These are phyloP conservation scores for Oscheius sp. DNA, from an alignment of 2,888 invertebrate genomes.

Conservation along the genomic window DNA sequence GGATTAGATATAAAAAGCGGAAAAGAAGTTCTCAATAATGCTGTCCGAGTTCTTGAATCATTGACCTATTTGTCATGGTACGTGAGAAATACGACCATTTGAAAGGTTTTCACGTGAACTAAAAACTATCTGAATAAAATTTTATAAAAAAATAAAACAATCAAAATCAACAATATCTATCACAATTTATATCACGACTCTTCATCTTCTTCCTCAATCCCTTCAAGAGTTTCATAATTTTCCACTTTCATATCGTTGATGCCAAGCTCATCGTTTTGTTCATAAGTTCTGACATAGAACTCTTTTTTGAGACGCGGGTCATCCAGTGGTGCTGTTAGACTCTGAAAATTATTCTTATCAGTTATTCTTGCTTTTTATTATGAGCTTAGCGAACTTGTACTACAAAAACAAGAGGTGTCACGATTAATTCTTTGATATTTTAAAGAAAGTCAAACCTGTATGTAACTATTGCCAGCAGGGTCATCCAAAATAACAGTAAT, in stretches of 20 bases:
- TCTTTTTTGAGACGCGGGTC: conserved; percentile 78
- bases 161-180: conserved; percentile 5
- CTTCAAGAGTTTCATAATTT: conserved; percentile 75
- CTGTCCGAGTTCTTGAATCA: no score
- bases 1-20: no score
- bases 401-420: neutral
- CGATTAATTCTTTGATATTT: no score
- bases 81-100: no score
- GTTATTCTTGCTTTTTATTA: no score
- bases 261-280: conserved; percentile 94
- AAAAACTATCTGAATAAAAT: neutral
- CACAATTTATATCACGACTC: conserved; percentile 8
- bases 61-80: no score
- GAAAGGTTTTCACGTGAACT: neutral
- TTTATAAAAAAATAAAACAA: neutral
- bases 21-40: no score
- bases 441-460: conserved; percentile 78
- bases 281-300: conserved; percentile 83
- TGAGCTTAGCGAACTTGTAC: neutral
- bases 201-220: conserved; percentile 56
- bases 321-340: conserved; percentile 70
- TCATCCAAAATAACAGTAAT: conserved; percentile 89
- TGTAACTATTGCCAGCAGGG: conserved; percentile 95
- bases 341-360: conserved; percentile 41
- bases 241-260: conserved; percentile 93